Evolutionary conservation across 2,888 invertebrate genomes (phyloP), one percentile per base, ranked within the genome.

Genomic region (Tiliacea citrago): DNA sequence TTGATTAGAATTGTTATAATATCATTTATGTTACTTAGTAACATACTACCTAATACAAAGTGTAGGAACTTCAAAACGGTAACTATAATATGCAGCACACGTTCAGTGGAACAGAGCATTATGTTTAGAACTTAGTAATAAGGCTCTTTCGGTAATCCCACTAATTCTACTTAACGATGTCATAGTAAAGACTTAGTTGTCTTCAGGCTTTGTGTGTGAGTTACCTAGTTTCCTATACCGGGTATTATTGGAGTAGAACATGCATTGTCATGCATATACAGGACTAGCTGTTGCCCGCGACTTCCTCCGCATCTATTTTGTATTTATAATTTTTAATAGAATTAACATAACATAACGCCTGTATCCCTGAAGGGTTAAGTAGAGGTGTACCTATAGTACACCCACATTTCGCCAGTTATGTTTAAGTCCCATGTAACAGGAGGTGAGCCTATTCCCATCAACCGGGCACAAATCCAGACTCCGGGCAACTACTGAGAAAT

Each of bases 71-170:
- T 9, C 16, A 63, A 16, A 58, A 67, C 13, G 21, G 65, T 29
- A 71, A 83, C 70, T 47, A 13, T n/a, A n/a, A n/a, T n/a, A n/a
- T 63, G 63, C 29, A 47, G 75, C 13, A 5, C 51, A 79, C 75
- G 61, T 82, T 85, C 39, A 29, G 51, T 61, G 16, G 65, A 74
- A 75, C 58, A 57, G 35, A 51, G 62, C 74, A 72, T 83, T 73
- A 71, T 83, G 83, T 84, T 70, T 66, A 65, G 80, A 82, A 82
- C 84, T 80, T 73, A 55, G 73, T 71, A 68, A 70, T 79, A 74
- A 77, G 61, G 62, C 72, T 79, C 72, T 75, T 68, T 55, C 57
- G n/a, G 70, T 82, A 79, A 79, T 82, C 73, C 69, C n/a, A 69
- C 75, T 75, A 80, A 83, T 86, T 83, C 77, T 77, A 71, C 77